phyloP scores from a whole-genome alignment of 2,888 invertebrate genomes.

The Eupithecia centaureata region DNA sequence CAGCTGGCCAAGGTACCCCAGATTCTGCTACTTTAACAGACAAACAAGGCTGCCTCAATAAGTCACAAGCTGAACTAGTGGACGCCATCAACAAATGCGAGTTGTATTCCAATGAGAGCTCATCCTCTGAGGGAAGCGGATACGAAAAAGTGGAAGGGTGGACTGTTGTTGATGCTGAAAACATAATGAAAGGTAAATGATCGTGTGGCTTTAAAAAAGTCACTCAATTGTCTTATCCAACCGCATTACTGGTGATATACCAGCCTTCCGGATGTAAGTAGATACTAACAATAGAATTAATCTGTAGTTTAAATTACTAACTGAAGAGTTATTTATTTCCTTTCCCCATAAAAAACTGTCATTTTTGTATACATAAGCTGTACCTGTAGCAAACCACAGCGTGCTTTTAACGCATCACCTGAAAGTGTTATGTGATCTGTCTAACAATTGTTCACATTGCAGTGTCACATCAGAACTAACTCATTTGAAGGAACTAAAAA shows the following conservation, averaged over 20 bases:
- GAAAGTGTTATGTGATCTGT: not conserved
- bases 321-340: too few relatives aligned
- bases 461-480: too few relatives aligned
- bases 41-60: not conserved
- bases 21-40: not conserved
- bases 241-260: not conserved
- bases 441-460: not conserved
- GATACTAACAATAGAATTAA: too few relatives aligned
- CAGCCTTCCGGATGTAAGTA: not conserved
- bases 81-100: conserved; percentile 10
- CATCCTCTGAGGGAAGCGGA: conserved; percentile 11
- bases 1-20: not conserved
- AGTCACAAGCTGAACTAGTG: conserved; percentile 8
- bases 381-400: not conserved
- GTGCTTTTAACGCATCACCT: not conserved
- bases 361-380: not conserved
- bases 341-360: too few relatives aligned
- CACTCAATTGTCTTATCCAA: not conserved
- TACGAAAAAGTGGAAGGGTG: conserved; percentile 28
- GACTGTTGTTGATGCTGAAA: conserved; percentile 26
- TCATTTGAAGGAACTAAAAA: too few relatives aligned
- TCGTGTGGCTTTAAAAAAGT: conserved; percentile 10
- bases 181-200: conserved; percentile 27
- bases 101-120: conserved; percentile 17
- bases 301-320: too few relatives aligned